Conservation (phyloP, 1,140 invertebrate species). For the Drosophila carrolli region DNA sequence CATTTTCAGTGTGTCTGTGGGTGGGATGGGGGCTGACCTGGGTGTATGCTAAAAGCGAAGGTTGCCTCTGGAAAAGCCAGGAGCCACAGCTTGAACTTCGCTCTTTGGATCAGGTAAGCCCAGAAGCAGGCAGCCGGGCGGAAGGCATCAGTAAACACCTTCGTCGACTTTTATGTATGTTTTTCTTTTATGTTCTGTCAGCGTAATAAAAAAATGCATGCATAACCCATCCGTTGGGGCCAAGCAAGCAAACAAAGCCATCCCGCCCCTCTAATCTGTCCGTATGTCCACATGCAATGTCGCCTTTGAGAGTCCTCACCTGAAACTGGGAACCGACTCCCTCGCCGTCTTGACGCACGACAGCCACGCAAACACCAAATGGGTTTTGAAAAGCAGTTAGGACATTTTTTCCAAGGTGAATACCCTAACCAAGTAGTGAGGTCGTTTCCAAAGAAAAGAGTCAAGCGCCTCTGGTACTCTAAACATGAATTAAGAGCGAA, state of each 20-base stretch:
- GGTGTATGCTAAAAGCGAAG: conserved; percentile 63
- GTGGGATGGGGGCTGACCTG: neutral
- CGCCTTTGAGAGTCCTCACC: conserved; percentile 30
- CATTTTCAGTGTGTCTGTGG: conserved; percentile 48
- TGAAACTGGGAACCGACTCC: neutral
- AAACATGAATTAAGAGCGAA: neutral
- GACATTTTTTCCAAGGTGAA: neutral
- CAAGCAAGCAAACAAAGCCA: conserved; percentile 69
- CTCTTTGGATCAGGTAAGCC: conserved; percentile 19
- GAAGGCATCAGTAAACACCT: conserved; percentile 77
- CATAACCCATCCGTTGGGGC: conserved; percentile 57
- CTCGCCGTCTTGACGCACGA: conserved; percentile 27
- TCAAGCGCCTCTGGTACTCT: neutral
- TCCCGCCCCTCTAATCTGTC: conserved; percentile 5
- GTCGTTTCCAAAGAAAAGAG: neutral
- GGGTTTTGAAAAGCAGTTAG: conserved; percentile 32
- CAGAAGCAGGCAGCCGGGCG: conserved; percentile 48
- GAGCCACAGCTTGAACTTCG: conserved; percentile 10
- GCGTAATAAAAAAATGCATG: conserved; percentile 73
- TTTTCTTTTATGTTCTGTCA: conserved; percentile 76
- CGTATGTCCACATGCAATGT: conserved; percentile 15
- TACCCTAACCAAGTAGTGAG: conserved; percentile 1
- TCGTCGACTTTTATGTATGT: conserved; percentile 74
- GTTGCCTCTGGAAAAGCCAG: conserved; percentile 13
- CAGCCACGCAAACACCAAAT: conserved; percentile 55